Evolutionary conservation across 64 coral and sea anemone species (phyloP).

Genomic region (Cladopsammia gracilis): DNA sequence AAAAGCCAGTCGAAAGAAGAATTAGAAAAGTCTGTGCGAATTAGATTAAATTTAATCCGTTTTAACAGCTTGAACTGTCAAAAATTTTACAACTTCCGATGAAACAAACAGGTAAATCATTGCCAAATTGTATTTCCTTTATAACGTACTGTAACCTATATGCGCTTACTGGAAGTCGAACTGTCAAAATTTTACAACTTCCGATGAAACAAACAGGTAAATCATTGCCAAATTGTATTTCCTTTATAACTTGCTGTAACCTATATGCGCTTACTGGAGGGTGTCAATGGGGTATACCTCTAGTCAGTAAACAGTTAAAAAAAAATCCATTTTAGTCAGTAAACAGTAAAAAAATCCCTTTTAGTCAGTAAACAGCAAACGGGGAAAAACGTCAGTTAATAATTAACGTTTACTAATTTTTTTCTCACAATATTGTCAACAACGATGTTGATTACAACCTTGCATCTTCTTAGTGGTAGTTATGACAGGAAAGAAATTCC

Average conservation of each 20-base stretch:
- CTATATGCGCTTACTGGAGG: not conserved
- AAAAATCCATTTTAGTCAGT: too few relatives aligned
- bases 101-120: not conserved
- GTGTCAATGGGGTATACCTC: too few relatives aligned
- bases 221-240: slow-evolving; percentile 7
- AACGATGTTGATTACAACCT: too few relatives aligned
- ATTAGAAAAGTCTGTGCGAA: slow-evolving; percentile 2
- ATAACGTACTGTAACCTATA: not conserved
- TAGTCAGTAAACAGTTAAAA: too few relatives aligned
- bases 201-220: slow-evolving; percentile 6
- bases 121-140: slow-evolving; percentile 13
- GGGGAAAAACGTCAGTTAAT: too few relatives aligned
- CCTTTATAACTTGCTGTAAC: not conserved
- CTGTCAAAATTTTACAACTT: not conserved
- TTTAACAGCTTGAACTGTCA: slow-evolving; percentile 33
- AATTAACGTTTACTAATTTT: too few relatives aligned
- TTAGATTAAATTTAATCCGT: slow-evolving; percentile 31
- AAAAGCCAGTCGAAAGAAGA: not conserved
- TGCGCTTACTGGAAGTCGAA: too few relatives aligned
- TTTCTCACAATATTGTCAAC: too few relatives aligned
- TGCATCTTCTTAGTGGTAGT: too few relatives aligned
- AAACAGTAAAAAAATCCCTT: too few relatives aligned
- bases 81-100: not conserved
- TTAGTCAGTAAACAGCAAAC: too few relatives aligned
- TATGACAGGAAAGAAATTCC: too few relatives aligned